Base-by-base conservation (phyloP, 1,140 invertebrate genomes). In the Rhagoletis pomonella region DNA sequence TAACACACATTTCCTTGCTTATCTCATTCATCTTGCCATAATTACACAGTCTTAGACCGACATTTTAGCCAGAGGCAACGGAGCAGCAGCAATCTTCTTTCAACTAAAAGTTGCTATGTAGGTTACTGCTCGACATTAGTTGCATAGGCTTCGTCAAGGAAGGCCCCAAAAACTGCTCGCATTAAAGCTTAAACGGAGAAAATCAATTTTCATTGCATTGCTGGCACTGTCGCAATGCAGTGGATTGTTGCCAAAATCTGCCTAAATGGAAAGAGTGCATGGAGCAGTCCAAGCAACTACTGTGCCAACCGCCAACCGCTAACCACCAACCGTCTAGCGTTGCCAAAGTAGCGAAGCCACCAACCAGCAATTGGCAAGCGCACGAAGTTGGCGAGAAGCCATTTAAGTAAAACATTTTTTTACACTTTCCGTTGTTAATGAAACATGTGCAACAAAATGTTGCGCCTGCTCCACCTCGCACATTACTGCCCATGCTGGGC, bases 341-440 rank as follows among this genome's bases (percentile, higher is more conserved):
- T 7, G 50, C 50, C 50, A 19, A 50, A 81, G 17, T 12, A 3
- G 7, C 7, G n/a, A 12, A 81, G 73, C 50, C 10, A 6, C 4
- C 39, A 42, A 44, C 39, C 44, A 77, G n/a, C 44, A 19, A 17
- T 77, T 47, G 14, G 69, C 42, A 14, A 47, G 17, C 69, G 14
- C 5, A 44, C 50, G 9, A 81, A 81, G 47, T 81, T 81, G 47
- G 73, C 73, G 73, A 50, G 73, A 81, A 81, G 73, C 73, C 73
- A 81, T 81, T 81, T 81, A 81, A 81, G 73, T 81, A 7, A 81
- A 55, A 47, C 6, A 55, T 55, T 81, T 81, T 29, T 81, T 81
- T 81, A 81, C 73, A 81, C 73, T 81, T 81, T 81, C 73, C 47
- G 73, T 55, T 81, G 73, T 81, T 81, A 81, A 81, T 81, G 73